phyloP scores from a whole-genome alignment of 1,140 invertebrate species.

The Zaprionus gabonicus region DNA sequence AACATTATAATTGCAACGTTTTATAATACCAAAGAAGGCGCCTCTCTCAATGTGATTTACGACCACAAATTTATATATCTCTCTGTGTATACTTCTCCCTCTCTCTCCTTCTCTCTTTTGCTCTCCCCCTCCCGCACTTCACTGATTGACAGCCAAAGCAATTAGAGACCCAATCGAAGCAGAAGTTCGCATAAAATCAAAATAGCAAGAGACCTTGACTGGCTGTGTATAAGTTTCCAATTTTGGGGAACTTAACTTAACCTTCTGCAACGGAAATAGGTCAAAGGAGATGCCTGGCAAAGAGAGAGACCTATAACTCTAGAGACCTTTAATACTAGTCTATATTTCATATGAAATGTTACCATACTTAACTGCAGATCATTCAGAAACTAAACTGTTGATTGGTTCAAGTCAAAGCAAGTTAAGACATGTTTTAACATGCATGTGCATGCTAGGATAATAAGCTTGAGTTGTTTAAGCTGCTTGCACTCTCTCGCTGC shows the following conservation, averaged over 20 bases:
- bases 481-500: background rate
- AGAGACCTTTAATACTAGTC: no score
- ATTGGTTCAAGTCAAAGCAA: background rate
- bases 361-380: no score
- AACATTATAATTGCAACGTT: constrained; percentile 60
- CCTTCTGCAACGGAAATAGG: background rate
- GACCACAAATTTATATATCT: constrained; percentile 4
- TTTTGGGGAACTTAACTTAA: background rate
- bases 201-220: background rate
- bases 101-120: background rate
- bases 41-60: constrained; percentile 31
- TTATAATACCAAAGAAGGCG: constrained; percentile 41
- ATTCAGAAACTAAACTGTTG: no score
- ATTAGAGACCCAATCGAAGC: constrained; percentile 9
- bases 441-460: background rate
- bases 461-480: background rate
- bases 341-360: no score
- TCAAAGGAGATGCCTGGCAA: background rate
- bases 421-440: background rate
- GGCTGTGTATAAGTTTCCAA: background rate
- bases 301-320: no score
- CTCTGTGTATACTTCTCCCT: background rate
- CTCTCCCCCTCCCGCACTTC: background rate
- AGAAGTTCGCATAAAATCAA: background rate
- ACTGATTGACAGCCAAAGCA: background rate